Percentiles rank a stretch among this genome's conserved stretches.
phyloP scores from a whole-genome alignment of 2,888 invertebrate genomes.

The Erebia palarica region DNA sequence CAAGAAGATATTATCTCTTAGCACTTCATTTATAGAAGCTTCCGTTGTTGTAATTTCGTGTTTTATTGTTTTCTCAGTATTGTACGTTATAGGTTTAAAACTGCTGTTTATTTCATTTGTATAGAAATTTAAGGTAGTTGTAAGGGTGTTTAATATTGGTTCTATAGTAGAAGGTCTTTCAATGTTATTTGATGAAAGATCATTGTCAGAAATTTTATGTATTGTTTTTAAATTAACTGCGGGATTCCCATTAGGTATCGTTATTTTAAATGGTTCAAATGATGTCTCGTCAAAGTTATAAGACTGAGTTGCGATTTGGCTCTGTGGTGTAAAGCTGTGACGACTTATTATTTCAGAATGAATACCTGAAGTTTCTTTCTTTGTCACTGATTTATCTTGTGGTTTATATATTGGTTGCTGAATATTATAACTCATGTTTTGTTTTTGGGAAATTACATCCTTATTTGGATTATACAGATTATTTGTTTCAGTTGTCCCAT shows the following conservation, averaged over 20 bases:
- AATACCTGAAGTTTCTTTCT: constrained; percentile 16
- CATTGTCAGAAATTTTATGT: constrained; percentile 15
- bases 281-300: constrained; percentile 59
- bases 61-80: constrained; percentile 22
- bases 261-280: constrained; percentile 54
- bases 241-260: constrained; percentile 33
- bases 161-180: constrained; percentile 4
- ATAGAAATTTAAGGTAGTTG: constrained; percentile 35
- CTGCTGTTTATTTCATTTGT: constrained; percentile 45
- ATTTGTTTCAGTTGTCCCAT: constrained; percentile 12
- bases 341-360: constrained; percentile 57
- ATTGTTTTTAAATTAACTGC: constrained; percentile 21
- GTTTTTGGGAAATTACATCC: constrained; percentile 2
- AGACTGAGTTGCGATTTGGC: constrained; percentile 59
- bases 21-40: constrained; percentile 49
- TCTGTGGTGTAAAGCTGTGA: constrained; percentile 56
- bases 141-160: constrained; percentile 12
- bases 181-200: constrained; percentile 18
- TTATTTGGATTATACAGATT: constrained; percentile 11
- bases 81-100: constrained; percentile 41
- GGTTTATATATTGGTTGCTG: not conserved
- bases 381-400: not conserved
- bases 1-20: constrained; percentile 68
- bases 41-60: constrained; percentile 44
- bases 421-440: constrained; percentile 10